Base-by-base conservation (phyloP, 2,113 vertebrate genomes). In the Coreoperca whiteheadi region DNA sequence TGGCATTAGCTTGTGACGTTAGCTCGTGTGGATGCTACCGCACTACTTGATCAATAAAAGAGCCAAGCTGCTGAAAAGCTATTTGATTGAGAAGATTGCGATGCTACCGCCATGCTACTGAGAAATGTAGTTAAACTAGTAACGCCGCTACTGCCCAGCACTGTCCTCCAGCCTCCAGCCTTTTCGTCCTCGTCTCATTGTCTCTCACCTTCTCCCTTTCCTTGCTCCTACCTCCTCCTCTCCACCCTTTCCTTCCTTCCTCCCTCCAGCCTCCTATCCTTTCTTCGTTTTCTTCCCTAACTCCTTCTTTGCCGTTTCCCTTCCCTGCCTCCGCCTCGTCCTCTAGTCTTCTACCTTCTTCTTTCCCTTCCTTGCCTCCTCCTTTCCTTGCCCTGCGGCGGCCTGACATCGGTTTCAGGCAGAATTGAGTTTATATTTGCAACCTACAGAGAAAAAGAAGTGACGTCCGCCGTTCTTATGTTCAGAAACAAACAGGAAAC, bases 381-480 rank as follows among this genome's bases (percentile, higher is more conserved):
- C 8, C 21, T 48, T 14, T 15, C 43, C 43, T 46, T 15, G 43
- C 10, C 4, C 43, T 4, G 4, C 43, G 5, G 43, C 15, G 65
- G 32, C 16, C 41, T 7, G 25, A 67, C 41, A 18, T 48, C 65
- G 20, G 25, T 48, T 18, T 48, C 8, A 20, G 65, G 9, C 39
- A 69, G 20, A 53, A n/a, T n/a, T 12, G 4, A 34, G 20, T 48
- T 39, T 12, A 37, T 34, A 53, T 73, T 39, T 67, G 25, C 68
- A 79, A 67, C 23, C 54, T n/a, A 6, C 68, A 56, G 48, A 61
- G 48, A 64, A 21, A 14, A 71, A 23, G 12, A 59, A 20, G 43
- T 41, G 65, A 37, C 48, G 28, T 50, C 67, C 30, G 23, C 39
- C 18, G 34, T 71, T 37, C 74, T 74, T n/a, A 69, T 61, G 56